Percentiles rank a stretch among this genome's conserved stretches.
phyloP scores from a whole-genome alignment of 2,888 invertebrate species.

The Isotomurus palustris region DNA sequence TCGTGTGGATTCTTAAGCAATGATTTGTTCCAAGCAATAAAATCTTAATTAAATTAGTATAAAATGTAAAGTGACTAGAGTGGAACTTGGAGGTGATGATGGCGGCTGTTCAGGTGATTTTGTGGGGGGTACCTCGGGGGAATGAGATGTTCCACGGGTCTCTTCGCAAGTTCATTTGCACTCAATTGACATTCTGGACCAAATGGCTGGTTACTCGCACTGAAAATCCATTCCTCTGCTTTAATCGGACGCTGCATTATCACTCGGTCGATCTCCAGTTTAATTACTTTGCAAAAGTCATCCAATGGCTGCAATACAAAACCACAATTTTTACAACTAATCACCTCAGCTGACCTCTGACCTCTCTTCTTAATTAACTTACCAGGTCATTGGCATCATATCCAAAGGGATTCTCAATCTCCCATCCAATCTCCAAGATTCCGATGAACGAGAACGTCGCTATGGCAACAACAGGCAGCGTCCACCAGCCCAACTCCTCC shows the following conservation, averaged over 20 bases:
- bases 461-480: slow-evolving; percentile 6
- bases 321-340: too few relatives aligned
- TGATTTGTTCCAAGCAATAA: too few relatives aligned
- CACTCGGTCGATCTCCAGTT: slow-evolving; percentile 7
- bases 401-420: slow-evolving; percentile 12
- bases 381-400: slow-evolving; percentile 13
- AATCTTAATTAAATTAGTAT: too few relatives aligned
- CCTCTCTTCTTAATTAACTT: too few relatives aligned
- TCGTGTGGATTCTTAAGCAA: too few relatives aligned
- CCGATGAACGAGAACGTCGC: slow-evolving; percentile 10
- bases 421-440: slow-evolving; percentile 13
- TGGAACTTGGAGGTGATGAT: too few relatives aligned
- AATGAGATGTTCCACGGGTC: slow-evolving; percentile 5
- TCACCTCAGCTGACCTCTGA: too few relatives aligned
- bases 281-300: slow-evolving; percentile 11
- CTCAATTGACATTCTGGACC: slow-evolving; percentile 7
- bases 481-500: slow-evolving; percentile 13
- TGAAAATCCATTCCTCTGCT: slow-evolving; percentile 8
- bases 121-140: too few relatives aligned
- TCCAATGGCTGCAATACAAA: slow-evolving; percentile 5
- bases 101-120: too few relatives aligned
- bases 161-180: neutral
- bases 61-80: too few relatives aligned
- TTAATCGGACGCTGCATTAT: neutral
- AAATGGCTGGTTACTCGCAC: slow-evolving; percentile 4